Base-by-base conservation (phyloP, 2,113 vertebrate species). In the Tangachromis dhanisi region DNA sequence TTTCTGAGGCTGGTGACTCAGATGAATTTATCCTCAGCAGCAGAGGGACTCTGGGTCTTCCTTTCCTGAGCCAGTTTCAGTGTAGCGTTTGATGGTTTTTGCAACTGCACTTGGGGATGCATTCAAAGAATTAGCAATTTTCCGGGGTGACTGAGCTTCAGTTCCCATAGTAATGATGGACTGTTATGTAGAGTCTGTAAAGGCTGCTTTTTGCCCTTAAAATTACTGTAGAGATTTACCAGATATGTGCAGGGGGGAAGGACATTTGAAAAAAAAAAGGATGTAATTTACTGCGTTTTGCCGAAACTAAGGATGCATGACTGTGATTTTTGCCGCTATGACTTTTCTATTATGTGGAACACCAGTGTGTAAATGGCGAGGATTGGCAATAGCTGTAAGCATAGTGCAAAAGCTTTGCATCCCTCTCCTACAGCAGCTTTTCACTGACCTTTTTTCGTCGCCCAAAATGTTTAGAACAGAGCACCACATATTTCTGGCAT, bases 1-100 rank as follows among this genome's bases (percentile, higher is more conserved):
- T 61, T 61, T 31, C 57, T 61, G 57, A 31, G 57, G 29, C 14
- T 61, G 57, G 57, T 61, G 57, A 61, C 57, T 31, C 57, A 61
- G 57, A 10, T 61, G 5, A 31, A 61, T 61, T 61, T 61, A 61
- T 61, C 57, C 29, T 61, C 29, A 61, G 57, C 14, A 61, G 29
- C 0, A 33, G 57, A 31, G 57, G 2, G 51, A 53, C 51, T 51
- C 49, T 51, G 10, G 49, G 49, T n/a, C 26, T 31, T 61, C 26
- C 16, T 33, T 33, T 61, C 57, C 14, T 61, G 57, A 17, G 8
- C 8, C 57, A 61, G 26, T 31, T 61, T 61, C 14, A 33, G 19
- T 17, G 29, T 61, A 61, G 57, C 3, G 0, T 31, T 61, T 61
- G 29, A 19, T 61, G 16, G 14, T 33, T 33, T 61, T 61, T 61